These are phyloP conservation scores for Lepus europaeus DNA, from an alignment of 2,113 vertebrate genomes.

Conservation along the genomic window DNA sequence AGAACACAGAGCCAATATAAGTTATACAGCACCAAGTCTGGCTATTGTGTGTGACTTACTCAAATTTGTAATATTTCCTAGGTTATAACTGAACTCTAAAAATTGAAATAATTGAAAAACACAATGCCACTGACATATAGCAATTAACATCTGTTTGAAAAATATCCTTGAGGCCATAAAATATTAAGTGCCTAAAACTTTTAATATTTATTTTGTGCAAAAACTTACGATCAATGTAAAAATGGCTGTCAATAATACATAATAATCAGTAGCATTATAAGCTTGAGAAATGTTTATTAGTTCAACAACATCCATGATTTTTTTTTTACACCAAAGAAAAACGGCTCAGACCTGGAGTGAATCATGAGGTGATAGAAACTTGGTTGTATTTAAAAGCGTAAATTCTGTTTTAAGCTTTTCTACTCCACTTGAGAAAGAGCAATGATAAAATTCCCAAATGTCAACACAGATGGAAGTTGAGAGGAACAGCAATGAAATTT, in stretches of 20 bases:
- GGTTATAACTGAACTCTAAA: background rate
- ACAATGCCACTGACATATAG: background rate
- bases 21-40: background rate
- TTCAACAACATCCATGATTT: slow-evolving; percentile 28
- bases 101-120: slow-evolving; percentile 16
- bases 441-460: slow-evolving; percentile 72
- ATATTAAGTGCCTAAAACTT: slow-evolving; percentile 42
- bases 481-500: slow-evolving; percentile 77
- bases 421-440: slow-evolving; percentile 75
- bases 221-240: slow-evolving; percentile 5
- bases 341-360: slow-evolving; percentile 18
- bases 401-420: slow-evolving; percentile 73
- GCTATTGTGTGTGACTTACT: background rate
- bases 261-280: slow-evolving; percentile 1
- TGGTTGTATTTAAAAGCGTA: slow-evolving; percentile 42
- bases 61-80: background rate
- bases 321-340: slow-evolving; percentile 53
- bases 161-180: background rate
- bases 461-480: slow-evolving; percentile 78
- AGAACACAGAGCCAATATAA: background rate
- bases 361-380: background rate
- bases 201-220: slow-evolving; percentile 48
- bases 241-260: background rate
- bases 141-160: background rate
- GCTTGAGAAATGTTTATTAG: slow-evolving; percentile 47